These are phyloP conservation scores for Bostrychus sinensis DNA, from an alignment of 2,113 vertebrate species.

Conservation along the genomic window DNA sequence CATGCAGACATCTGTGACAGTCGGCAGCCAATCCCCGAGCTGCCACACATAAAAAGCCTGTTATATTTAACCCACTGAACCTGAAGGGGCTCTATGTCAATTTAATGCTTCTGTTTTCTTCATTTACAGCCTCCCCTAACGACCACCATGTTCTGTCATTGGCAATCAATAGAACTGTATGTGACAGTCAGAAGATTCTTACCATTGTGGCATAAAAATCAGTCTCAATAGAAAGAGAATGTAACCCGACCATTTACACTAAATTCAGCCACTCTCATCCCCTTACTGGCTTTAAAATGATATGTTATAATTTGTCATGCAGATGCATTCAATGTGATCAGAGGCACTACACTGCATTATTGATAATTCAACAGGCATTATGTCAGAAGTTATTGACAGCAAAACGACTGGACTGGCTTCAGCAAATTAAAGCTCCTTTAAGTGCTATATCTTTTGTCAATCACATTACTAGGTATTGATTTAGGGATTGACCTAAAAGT, in stretches of 20 bases:
- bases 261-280: slow-evolving; percentile 6
- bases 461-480: background rate
- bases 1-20: slow-evolving; percentile 18
- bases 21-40: background rate
- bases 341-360: background rate
- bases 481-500: background rate
- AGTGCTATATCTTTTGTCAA: background rate
- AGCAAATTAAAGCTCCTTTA: slow-evolving; percentile 9
- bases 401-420: too few relatives aligned
- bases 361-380: background rate
- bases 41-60: background rate
- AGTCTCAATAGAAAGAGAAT: too few relatives aligned
- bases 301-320: slow-evolving; percentile 20
- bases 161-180: background rate
- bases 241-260: too few relatives aligned
- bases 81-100: background rate
- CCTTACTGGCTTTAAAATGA: slow-evolving; percentile 9
- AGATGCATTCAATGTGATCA: slow-evolving; percentile 14
- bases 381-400: slow-evolving; percentile 1
- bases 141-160: background rate
- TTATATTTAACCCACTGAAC: slow-evolving; percentile 9
- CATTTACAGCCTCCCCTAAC: background rate
- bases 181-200: too few relatives aligned
- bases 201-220: too few relatives aligned
- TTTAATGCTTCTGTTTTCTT: background rate